Evolutionary conservation across 2,797 vertebrate genomes (phyloP).

Genomic region (Syncerus caffer): DNA sequence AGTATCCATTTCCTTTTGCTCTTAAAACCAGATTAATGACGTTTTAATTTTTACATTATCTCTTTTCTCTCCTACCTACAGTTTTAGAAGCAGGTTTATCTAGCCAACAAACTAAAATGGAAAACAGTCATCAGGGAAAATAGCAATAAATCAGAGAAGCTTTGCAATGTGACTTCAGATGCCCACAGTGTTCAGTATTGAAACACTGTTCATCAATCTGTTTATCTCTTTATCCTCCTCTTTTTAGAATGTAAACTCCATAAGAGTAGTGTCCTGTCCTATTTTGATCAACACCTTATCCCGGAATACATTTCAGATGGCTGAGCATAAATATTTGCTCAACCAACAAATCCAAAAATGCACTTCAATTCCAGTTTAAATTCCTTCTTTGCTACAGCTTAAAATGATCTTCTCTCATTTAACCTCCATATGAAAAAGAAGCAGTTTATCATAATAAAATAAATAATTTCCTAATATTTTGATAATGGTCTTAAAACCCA

Average conservation of each 20-base stretch:
- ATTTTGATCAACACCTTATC: background rate
- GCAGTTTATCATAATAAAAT: background rate
- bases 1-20: constrained; percentile 74
- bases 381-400: background rate
- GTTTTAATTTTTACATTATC: constrained; percentile 76
- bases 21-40: constrained; percentile 68
- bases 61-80: constrained; percentile 43
- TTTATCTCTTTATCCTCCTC: background rate
- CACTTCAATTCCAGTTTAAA: background rate
- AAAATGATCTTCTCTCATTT: background rate
- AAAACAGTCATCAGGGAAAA: background rate
- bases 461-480: constrained; percentile 26
- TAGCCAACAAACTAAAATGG: constrained; percentile 40
- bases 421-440: background rate
- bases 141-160: background rate
- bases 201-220: background rate
- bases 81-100: constrained; percentile 36
- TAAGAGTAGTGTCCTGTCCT: background rate
- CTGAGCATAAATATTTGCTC: background rate
- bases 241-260: background rate
- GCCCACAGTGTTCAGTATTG: background rate
- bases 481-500: background rate
- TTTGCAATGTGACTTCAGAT: background rate
- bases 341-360: background rate
- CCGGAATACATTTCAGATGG: background rate